Base-by-base conservation (phyloP, 2,888 invertebrate genomes). In the Rhagonycha fulva region DNA sequence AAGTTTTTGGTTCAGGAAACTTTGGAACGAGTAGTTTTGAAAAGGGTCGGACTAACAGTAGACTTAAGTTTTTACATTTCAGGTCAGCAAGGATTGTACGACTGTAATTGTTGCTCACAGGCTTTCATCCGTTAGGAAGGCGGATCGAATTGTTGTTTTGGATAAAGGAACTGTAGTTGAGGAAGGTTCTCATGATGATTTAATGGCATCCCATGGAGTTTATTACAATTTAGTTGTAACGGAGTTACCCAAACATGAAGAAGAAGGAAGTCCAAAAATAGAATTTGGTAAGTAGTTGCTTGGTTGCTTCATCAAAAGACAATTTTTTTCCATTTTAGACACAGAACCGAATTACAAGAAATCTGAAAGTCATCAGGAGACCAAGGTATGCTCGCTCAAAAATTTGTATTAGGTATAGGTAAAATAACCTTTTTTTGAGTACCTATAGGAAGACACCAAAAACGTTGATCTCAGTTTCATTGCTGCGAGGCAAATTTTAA, bases 1-100 rank as follows among this genome's bases (percentile, higher is more conserved):
- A 98, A 98, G 89, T 91, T 93, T 0, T 92, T 94, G 87, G 97
- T 98, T 0, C 97, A 97, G 87, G 92, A 91, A 14, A 96, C 92
- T 72, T 89, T 94, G 76, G 94, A 92, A 87, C 93, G 91, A 88
- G 94, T 93, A 85, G 82, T 19, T 9, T 14, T 11, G 9, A 0
- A 9, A 62, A 62, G 5, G 2, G 2, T 0, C 0, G 9, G n/a
- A n/a, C 2, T 7, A 0, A 82, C 79, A 66, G 28, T 24, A 30
- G 10, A n/a, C 5, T 12, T 30, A 30, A 68, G 2, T 62, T 68
- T 10, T 73, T 30, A 12, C 32, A 62, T 80, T 84, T 83, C n/a
- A 93, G 92, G 93, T 92, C 3, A 92, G 93, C 83, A 88, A 92
- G 88, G 94, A 94, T 68, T 90, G 95, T 70, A 95, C 95, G 0